These are phyloP conservation scores for Chlorops oryzae DNA, from an alignment of 1,140 invertebrate species.

Conservation along the genomic window DNA sequence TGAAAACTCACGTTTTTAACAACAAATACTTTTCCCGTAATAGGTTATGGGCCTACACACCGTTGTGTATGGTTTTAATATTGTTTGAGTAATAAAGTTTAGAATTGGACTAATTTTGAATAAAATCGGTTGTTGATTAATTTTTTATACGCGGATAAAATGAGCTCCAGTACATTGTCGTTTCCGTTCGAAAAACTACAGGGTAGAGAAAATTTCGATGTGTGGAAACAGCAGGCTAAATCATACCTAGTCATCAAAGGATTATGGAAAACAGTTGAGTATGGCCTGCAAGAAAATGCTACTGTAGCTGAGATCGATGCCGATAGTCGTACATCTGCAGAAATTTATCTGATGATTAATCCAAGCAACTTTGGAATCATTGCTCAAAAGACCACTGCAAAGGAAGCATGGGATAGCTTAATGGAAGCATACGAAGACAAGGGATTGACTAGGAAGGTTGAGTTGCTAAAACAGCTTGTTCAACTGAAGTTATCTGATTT, in stretches of 20 bases:
- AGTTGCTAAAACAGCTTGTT: slow-evolving; percentile 7
- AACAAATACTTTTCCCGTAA: no score
- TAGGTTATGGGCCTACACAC: no score
- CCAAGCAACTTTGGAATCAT: slow-evolving; percentile 4
- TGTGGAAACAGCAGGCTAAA: slow-evolving; percentile 9
- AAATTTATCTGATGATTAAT: slow-evolving; percentile 11
- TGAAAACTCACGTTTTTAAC: no score
- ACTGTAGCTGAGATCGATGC: neutral
- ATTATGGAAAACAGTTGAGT: slow-evolving; percentile 7
- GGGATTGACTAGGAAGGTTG: slow-evolving; percentile 2
- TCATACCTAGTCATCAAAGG: slow-evolving; percentile 5
- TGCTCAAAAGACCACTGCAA: neutral
- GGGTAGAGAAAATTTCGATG: slow-evolving; percentile 8
- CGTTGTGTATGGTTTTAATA: no score
- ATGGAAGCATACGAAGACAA: slow-evolving; percentile 2
- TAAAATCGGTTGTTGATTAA: no score
- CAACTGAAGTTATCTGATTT: slow-evolving; percentile 2
- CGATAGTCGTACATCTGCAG: slow-evolving; percentile 7
- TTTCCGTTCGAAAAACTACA: neutral
- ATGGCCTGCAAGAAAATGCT: neutral
- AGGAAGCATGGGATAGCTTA: slow-evolving; percentile 7
- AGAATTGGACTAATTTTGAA: no score
- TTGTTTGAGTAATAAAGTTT: no score
- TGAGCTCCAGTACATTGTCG: no score
- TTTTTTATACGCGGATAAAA: no score